Base-by-base conservation (phyloP, 2,888 invertebrate species). In the Gortyna flavago region DNA sequence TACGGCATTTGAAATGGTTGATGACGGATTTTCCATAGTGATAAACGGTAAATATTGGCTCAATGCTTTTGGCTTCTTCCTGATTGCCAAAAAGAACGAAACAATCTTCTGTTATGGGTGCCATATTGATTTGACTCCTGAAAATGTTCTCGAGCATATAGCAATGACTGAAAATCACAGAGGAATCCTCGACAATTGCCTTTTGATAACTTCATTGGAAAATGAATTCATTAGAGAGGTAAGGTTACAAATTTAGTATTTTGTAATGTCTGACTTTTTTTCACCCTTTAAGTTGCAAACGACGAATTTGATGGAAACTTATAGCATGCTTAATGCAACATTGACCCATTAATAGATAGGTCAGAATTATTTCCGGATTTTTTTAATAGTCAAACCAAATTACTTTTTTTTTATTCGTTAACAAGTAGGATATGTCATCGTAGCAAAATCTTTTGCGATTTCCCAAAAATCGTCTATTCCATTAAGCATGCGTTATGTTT, bases 161-260 rank as follows among this genome's bases (percentile, higher is more conserved):
- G 0, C 66, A 4, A 0, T 21, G 1, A 21, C 44, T 0, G 57
- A 67, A 1, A n/a, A 72, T 25, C 85, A 86, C 67, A 57, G 8
- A 29, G 41, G n/a, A 13, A 35, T 29, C 0, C 0, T 86, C 2
- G 16, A 48, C 0, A 76, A 77, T 18, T 48, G 61, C 16, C 74
- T 61, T 38, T 7, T 81, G 4, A 44, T 85, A 74, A 67, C 68
- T 59, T 81, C 85, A 9, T 51, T 85, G 25, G 57, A 78, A 69
- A 38, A 64, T 41, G 85, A 85, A 68, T 85, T 84, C 29, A 79
- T 85, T 62, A 75, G 86, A 79, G 81, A 85, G 84, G 85, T 85
- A 77, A 77, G 13, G 72, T 57, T 13, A 7, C 7, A 9, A 0
- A 66, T 21, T 29, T 13, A 21, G 0, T 41, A 11, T 54, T 29